These are phyloP conservation scores for Aphis craccivora DNA, from an alignment of 1,140 invertebrate species.

Conservation along the genomic window DNA sequence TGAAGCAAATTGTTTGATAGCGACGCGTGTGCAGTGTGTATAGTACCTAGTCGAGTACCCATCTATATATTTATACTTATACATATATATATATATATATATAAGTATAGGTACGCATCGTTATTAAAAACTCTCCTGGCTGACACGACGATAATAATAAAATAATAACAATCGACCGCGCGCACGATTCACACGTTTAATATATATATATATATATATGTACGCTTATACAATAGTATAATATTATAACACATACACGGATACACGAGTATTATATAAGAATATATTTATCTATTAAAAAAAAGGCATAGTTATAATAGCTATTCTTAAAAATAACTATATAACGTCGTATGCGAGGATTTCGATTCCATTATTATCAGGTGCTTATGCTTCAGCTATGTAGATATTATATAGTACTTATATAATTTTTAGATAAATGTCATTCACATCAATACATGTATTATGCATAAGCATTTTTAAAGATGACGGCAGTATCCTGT, in stretches of 20 bases:
- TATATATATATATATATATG: background rate
- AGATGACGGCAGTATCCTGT: too few relatives aligned
- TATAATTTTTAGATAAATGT: too few relatives aligned
- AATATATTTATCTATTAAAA: background rate
- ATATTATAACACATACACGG: background rate
- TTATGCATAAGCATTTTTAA: too few relatives aligned
- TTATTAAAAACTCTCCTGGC: constrained; percentile 1
- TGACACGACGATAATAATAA: background rate
- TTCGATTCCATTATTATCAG: background rate
- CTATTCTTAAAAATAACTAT: background rate
- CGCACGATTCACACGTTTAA: constrained; percentile 11
- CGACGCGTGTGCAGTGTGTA: constrained; percentile 2
- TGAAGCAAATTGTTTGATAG: constrained; percentile 26
- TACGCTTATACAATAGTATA: background rate
- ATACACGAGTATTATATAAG: background rate
- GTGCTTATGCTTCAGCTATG: background rate
- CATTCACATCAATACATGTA: too few relatives aligned
- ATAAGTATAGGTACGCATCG: background rate
- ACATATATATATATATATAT: too few relatives aligned
- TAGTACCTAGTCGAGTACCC: background rate
- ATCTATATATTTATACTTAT: background rate
- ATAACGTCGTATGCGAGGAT: background rate
- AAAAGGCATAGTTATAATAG: background rate
- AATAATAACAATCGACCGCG: background rate
- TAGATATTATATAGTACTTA: background rate